Evolutionary conservation across 2,797 vertebrate species (phyloP).

Genomic region (Pangasius macronema): DNA sequence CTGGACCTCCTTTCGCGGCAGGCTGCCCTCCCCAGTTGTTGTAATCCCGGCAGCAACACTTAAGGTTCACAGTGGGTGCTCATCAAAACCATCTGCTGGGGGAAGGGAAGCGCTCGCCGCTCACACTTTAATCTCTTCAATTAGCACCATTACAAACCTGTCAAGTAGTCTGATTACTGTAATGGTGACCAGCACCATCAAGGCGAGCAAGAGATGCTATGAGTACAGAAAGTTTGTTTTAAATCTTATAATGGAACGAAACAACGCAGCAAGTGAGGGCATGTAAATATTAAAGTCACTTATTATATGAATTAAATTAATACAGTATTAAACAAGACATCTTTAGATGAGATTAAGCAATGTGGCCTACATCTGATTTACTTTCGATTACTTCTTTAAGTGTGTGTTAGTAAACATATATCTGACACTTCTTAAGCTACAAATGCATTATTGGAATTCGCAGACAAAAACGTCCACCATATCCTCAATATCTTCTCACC

Average conservation of each 20-base stretch:
- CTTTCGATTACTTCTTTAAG: neutral
- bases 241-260: neutral
- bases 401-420: neutral
- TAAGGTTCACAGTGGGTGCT: conserved; percentile 99
- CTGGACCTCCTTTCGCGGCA: conserved; percentile 61
- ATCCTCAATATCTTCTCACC: neutral
- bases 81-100: conserved; percentile 99
- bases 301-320: neutral
- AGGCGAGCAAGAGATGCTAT: conserved; percentile 46
- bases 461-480: neutral
- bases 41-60: conserved; percentile 99
- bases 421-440: neutral
- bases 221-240: conserved; percentile 23
- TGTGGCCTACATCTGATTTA: neutral
- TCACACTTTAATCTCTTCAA: conserved; percentile 97
- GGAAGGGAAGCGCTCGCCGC: conserved; percentile 80
- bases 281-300: neutral
- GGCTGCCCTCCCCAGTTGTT: conserved; percentile 87
- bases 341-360: neutral
- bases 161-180: conserved; percentile 93
- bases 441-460: neutral
- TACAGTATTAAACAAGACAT: neutral
- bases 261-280: neutral
- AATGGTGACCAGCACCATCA: conserved; percentile 86
- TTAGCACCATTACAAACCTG: conserved; percentile 99